Evolutionary conservation across 2,113 vertebrate genomes (phyloP).

Genomic region (Acanthochromis polyacanthus): DNA sequence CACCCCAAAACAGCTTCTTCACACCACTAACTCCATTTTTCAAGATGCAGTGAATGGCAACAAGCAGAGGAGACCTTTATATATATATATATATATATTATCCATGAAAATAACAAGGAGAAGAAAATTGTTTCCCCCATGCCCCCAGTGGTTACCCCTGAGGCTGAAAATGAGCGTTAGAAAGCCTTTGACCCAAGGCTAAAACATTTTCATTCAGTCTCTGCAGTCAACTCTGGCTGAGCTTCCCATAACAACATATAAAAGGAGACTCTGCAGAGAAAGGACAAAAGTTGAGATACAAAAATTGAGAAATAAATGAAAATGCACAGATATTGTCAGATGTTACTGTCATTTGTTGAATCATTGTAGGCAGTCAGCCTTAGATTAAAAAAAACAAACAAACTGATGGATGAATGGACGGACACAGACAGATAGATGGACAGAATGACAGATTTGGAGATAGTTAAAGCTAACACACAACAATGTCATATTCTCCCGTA

Average conservation of each 20-base stretch:
- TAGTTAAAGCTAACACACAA: not conserved
- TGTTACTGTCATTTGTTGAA: slow-evolving; percentile 4
- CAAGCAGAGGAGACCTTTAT: not conserved
- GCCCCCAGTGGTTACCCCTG: slow-evolving; percentile 23
- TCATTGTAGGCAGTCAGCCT: not conserved
- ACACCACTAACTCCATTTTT: slow-evolving; percentile 1
- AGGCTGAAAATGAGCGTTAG: slow-evolving; percentile 61
- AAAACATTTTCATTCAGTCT: slow-evolving; percentile 64
- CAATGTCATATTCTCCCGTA: slow-evolving; percentile 14
- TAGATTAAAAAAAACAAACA: not conserved
- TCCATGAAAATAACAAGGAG: slow-evolving; percentile 51
- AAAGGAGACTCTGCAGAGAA: slow-evolving; percentile 4
- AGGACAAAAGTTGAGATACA: not conserved
- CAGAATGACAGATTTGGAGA: not conserved
- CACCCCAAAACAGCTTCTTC: not conserved
- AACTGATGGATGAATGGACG: not conserved
- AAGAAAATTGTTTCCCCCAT: slow-evolving; percentile 36
- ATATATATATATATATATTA: slow-evolving; percentile 34
- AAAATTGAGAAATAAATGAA: slow-evolving; percentile 16
- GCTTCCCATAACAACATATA: slow-evolving; percentile 23
- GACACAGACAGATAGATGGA: not conserved
- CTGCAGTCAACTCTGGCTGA: slow-evolving; percentile 11
- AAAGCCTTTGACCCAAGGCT: slow-evolving; percentile 61
- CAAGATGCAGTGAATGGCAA: slow-evolving; percentile 30
- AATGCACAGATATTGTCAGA: slow-evolving; percentile 1